Evolutionary conservation across 2,113 vertebrate genomes (phyloP), one percentile per base, ranked within the genome.

Genomic region (Cervus canadensis): DNA sequence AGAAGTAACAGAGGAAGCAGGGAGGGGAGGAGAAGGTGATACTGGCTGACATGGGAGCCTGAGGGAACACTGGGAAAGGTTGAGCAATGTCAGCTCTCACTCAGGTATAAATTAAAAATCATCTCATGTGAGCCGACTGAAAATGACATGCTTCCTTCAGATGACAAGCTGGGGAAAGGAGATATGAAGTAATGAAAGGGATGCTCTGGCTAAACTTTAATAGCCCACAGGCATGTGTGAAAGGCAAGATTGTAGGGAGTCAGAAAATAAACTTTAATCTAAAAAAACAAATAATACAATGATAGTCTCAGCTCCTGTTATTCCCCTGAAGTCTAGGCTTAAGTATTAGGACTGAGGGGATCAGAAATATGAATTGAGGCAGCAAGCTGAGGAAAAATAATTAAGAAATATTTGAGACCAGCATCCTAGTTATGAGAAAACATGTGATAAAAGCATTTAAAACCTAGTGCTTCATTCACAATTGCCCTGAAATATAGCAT

Each of bases 181-280:
- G n/a, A 76, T 40, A 12, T 28, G 91, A 56, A 40, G 30, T 64
- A 62, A 36, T 30, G 25, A 89, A 91, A 60, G 62, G 26, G 71
- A 11, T 23, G 71, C 21, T 40, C 26, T 19, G 30, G 21, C 45
- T 78, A 43, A 82, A 79, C 28, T 48, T 89, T 64, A 45, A 8
- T 26, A 36, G 23, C 78, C 71, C 64, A 36, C 3, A 11, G 56
- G 52, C 83, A 43, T 5, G 4, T 6, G 14, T 71, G 74, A 82
- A 60, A 94, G 81, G 71, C 81, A 40, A 57, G 74, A 89, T 76
- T 48, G 23, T 33, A 48, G 12, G 78, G n/a, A 78, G 94, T 78
- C 76, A 83, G 64, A 76, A 96, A 79, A 94, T 96, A 57, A 67
- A 94, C 88, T 94, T 91, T 92, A 89, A 84, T 79, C 88, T 84